A percentile compares a stretch with the other conserved stretches of the same genome.
Conservation (phyloP, 1,140 invertebrate species). For the Eciton burchellii region DNA sequence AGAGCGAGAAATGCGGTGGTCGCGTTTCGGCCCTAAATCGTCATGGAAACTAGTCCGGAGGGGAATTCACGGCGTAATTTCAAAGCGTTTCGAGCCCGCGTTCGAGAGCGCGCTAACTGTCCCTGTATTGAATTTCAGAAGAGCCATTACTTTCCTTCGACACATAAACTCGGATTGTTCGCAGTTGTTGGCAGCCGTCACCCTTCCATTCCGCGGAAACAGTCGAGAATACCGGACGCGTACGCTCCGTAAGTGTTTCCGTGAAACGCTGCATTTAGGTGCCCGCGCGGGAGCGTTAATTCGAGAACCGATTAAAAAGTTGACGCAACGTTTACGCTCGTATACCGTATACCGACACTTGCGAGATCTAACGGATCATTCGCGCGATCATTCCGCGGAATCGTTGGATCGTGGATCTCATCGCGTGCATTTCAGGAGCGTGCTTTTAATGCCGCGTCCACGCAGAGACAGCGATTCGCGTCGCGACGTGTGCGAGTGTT, state of each 20-base stretch:
- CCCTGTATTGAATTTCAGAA: constrained; percentile 26
- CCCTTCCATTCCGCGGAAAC: constrained; percentile 63
- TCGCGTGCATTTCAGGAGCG: background rate
- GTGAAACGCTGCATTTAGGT: constrained; percentile 47
- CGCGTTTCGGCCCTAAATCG: background rate
- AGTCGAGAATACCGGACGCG: constrained; percentile 51
- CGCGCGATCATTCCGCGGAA: too few relatives aligned
- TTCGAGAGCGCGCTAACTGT: constrained; percentile 10
- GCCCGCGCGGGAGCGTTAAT: constrained; percentile 27
- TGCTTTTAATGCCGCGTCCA: background rate
- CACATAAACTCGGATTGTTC: constrained; percentile 48
- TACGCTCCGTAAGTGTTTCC: constrained; percentile 39
- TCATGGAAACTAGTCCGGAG: background rate
- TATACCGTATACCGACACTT: too few relatives aligned
- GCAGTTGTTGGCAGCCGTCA: constrained; percentile 3
- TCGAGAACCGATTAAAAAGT: background rate
- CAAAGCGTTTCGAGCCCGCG: background rate
- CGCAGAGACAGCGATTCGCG: background rate
- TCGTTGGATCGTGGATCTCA: too few relatives aligned
- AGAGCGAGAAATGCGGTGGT: background rate
- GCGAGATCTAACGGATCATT: background rate
- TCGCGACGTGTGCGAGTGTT: constrained; percentile 6
- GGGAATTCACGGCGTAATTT: background rate
- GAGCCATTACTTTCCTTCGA: constrained; percentile 44
- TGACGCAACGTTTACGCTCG: too few relatives aligned